A percentile compares a stretch with the other conserved stretches of the same genome.
Conservation (phyloP, 2,797 vertebrate species). For the Otolemur crassicaudatus region DNA sequence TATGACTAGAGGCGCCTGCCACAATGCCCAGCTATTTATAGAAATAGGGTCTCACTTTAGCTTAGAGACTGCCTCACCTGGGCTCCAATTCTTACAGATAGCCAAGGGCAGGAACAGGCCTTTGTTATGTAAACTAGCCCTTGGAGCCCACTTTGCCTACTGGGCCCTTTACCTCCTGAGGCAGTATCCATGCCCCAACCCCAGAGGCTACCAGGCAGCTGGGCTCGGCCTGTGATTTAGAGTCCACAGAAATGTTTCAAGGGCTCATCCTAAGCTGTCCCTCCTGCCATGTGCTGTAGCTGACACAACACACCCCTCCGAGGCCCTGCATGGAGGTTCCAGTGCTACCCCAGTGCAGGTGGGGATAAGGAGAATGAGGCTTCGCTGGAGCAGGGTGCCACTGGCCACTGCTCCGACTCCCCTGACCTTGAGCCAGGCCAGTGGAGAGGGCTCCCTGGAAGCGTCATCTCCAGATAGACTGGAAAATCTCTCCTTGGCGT, state of each 20-base stretch:
- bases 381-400: neutral
- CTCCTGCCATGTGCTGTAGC: neutral
- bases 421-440: neutral
- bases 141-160: neutral
- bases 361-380: too few species aligned
- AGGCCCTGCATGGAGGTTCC: neutral
- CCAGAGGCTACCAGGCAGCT: neutral
- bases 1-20: too few species aligned
- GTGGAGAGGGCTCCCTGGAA: neutral
- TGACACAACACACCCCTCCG: neutral
- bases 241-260: neutral
- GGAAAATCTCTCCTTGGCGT: neutral
- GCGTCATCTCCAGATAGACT: neutral
- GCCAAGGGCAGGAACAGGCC: neutral
- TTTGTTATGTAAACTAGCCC: neutral
- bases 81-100: neutral
- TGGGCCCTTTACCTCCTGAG: rapidly evolving
- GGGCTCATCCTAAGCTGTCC: neutral
- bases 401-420: rapidly evolving
- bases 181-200: neutral
- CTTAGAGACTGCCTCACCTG: neutral
- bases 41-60: too few species aligned
- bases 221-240: neutral
- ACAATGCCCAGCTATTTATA: too few species aligned
- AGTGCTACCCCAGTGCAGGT: too few species aligned